Evolutionary conservation across 2,888 invertebrate genomes (phyloP).

Genomic region (Drosophila mimica): DNA sequence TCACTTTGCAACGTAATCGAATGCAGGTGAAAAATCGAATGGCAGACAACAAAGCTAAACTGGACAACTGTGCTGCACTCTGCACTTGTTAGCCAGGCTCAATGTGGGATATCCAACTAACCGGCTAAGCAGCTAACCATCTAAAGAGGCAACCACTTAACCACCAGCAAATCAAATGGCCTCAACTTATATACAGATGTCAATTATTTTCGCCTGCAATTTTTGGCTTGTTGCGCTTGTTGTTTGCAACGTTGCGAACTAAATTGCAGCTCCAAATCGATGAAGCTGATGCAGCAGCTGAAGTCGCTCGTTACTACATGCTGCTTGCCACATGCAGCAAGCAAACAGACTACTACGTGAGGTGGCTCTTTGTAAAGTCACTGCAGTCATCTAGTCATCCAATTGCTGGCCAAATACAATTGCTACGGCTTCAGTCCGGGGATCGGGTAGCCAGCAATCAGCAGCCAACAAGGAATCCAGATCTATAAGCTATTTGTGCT

Average conservation of each 20-base stretch:
- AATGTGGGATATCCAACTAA: slow-evolving; percentile 23
- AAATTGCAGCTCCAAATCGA: slow-evolving; percentile 54
- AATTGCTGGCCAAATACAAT: slow-evolving; percentile 67
- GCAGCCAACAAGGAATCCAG: slow-evolving; percentile 25
- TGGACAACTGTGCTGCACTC: slow-evolving; percentile 37
- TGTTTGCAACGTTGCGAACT: slow-evolving; percentile 27
- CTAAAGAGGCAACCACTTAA: slow-evolving; percentile 26
- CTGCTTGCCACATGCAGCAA: slow-evolving; percentile 47
- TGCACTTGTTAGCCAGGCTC: slow-evolving; percentile 52
- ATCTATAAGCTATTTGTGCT: slow-evolving; percentile 38
- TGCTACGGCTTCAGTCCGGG: slow-evolving; percentile 41
- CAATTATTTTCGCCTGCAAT: slow-evolving; percentile 77
- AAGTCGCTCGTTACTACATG: slow-evolving; percentile 46
- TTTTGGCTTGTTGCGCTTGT: slow-evolving; percentile 44
- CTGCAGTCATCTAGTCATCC: slow-evolving; percentile 61
- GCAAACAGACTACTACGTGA: slow-evolving; percentile 60
- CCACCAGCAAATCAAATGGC: slow-evolving; percentile 64
- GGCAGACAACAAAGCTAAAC: slow-evolving; percentile 34
- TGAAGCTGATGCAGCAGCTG: slow-evolving; percentile 24
- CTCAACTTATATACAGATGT: slow-evolving; percentile 73
- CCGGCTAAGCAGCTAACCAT: neutral
- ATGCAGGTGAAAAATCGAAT: slow-evolving; percentile 75
- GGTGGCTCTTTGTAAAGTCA: slow-evolving; percentile 42
- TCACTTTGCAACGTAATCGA: slow-evolving; percentile 45
- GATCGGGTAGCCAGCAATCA: slow-evolving; percentile 16